Evolutionary conservation across 2,888 invertebrate genomes (phyloP).

Genomic region (Chouioia cunea): DNA sequence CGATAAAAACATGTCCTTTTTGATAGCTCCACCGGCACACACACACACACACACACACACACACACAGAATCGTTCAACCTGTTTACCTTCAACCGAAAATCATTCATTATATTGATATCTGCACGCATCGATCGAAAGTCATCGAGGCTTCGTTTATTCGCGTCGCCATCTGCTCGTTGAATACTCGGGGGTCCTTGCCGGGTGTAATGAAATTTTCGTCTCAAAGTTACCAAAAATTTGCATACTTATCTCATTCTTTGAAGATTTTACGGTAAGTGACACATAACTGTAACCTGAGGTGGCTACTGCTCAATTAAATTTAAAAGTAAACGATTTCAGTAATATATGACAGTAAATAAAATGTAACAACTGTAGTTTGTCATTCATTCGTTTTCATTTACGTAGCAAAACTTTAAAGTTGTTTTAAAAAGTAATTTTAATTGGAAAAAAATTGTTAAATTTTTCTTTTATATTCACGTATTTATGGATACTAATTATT

Average conservation of each 20-base stretch:
- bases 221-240: constrained; percentile 12
- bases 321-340: too few species aligned
- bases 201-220: constrained; percentile 20
- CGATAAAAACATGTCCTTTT: constrained; percentile 31
- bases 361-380: too few species aligned
- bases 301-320: too few species aligned
- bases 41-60: too few species aligned
- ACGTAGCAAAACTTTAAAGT: too few species aligned
- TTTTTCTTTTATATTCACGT: not conserved
- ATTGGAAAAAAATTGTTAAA: too few species aligned
- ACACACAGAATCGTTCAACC: constrained; percentile 45
- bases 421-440: too few species aligned
- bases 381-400: too few species aligned
- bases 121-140: constrained; percentile 48
- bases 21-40: constrained; percentile 9
- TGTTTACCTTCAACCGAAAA: constrained; percentile 52
- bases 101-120: constrained; percentile 50
- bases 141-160: constrained; percentile 49
- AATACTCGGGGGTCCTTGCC: constrained; percentile 29
- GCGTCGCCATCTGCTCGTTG: constrained; percentile 50
- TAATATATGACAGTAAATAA: too few species aligned
- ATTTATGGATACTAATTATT: not conserved
- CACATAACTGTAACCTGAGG: too few species aligned
- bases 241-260: not conserved
- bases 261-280: too few species aligned